These are phyloP conservation scores for Chloroceryle amazona DNA, from an alignment of 2,797 vertebrate genomes.

Conservation along the genomic window DNA sequence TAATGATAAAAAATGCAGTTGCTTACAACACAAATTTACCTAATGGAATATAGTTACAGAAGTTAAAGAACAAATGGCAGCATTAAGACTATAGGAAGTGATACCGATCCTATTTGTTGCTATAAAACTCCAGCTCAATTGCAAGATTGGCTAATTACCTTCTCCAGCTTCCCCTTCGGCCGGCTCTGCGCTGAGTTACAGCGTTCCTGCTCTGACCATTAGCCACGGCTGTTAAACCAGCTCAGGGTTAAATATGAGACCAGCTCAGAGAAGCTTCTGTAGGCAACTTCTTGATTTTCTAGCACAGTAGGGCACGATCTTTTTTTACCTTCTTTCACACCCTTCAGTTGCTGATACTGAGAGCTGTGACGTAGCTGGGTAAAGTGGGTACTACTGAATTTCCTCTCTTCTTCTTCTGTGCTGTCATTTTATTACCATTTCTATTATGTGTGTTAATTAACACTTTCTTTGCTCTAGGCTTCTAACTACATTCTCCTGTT, in stretches of 20 bases:
- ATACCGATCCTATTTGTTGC: background rate
- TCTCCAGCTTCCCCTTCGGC: constrained; percentile 4
- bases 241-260: constrained; percentile 1
- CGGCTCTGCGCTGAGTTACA: background rate
- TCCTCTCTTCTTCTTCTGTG: background rate
- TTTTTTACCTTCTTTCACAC: background rate
- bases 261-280: background rate
- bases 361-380: background rate
- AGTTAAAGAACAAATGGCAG: constrained; percentile 8
- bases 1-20: background rate
- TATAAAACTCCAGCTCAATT: background rate
- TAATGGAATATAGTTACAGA: background rate
- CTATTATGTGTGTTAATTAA: background rate
- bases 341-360: background rate
- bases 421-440: background rate
- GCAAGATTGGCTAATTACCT: constrained; percentile 14
- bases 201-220: constrained; percentile 12
- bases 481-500: background rate
- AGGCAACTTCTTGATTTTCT: background rate
- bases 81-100: background rate
- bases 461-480: background rate
- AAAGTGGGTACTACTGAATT: background rate
- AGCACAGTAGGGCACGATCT: background rate
- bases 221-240: background rate
- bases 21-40: background rate